Conservation (phyloP, 2,797 vertebrate species). For the Phaenicophaeus curvirostris region DNA sequence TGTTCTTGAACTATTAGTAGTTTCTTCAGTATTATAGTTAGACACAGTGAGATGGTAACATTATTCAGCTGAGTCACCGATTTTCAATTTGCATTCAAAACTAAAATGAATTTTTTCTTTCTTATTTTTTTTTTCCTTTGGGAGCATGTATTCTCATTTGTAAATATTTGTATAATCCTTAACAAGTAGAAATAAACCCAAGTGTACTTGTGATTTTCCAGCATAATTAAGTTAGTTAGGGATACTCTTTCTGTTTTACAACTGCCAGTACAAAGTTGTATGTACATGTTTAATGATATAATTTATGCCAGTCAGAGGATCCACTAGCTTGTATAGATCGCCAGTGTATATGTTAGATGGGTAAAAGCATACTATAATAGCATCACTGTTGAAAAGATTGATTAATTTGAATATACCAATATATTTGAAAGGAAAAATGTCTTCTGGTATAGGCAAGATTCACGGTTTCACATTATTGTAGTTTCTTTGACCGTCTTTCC, state of each 20-base stretch:
- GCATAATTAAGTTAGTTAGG: neutral
- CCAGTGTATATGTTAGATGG: neutral
- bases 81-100: slow-evolving; percentile 11
- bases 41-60: neutral
- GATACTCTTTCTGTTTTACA: neutral
- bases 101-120: neutral
- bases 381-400: neutral
- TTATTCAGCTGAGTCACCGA: neutral
- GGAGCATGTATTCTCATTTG: neutral
- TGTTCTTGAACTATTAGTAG: neutral
- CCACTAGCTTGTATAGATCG: neutral
- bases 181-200: neutral
- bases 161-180: neutral
- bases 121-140: rapidly evolving
- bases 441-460: neutral
- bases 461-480: neutral
- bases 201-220: neutral
- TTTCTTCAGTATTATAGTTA: neutral
- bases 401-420: neutral
- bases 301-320: neutral
- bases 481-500: neutral
- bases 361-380: neutral
- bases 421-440: neutral
- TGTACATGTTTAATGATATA: neutral
- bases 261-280: neutral